Evolutionary conservation across 2,888 invertebrate genomes (phyloP), one percentile per base, ranked within the genome.

Genomic region (Isotomurus palustris): DNA sequence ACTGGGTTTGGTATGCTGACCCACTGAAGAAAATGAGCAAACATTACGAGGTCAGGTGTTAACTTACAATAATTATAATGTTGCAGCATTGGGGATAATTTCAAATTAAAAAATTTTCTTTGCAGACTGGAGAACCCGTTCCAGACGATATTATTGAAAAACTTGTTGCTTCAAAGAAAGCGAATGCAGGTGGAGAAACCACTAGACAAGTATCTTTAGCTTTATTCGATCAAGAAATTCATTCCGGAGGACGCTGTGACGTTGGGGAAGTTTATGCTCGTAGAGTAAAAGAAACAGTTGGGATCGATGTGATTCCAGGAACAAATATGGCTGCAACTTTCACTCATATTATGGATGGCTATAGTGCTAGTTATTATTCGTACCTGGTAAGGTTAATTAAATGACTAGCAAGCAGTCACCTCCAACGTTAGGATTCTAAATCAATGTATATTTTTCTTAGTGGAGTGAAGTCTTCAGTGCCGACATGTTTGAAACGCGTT

Each of bases 401-500:
- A n/a, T n/a, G n/a, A n/a, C n/a, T n/a, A n/a, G n/a, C n/a, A n/a
- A n/a, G n/a, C n/a, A n/a, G n/a, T n/a, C n/a, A n/a, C n/a, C n/a
- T n/a, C n/a, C n/a, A n/a, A n/a, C n/a, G n/a, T n/a, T n/a, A n/a
- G n/a, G n/a, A n/a, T n/a, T n/a, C n/a, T n/a, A n/a, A n/a, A n/a
- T n/a, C n/a, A n/a, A n/a, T n/a, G n/a, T 32, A 10, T 10, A 32
- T 32, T 32, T 32, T 32, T 40, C 72, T 28, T 70, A 79, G 78
- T 79, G 78, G 79, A 78, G 78, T 71, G 78, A 79, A 63, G 78
- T 79, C 22, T 79, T 76, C 72, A 76, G 77, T 67, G 75, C 75
- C 72, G 79, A 79, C 67, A 79, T 79, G 78, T 79, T 77, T 69
- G 72, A 73, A 40, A 73, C 77, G 10, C 72, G 76, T 10, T 79